Percentiles rank a stretch among this genome's conserved stretches.
Evolutionary conservation across 2,113 vertebrate species (phyloP).

Genomic region (Oreotragus oreotragus): DNA sequence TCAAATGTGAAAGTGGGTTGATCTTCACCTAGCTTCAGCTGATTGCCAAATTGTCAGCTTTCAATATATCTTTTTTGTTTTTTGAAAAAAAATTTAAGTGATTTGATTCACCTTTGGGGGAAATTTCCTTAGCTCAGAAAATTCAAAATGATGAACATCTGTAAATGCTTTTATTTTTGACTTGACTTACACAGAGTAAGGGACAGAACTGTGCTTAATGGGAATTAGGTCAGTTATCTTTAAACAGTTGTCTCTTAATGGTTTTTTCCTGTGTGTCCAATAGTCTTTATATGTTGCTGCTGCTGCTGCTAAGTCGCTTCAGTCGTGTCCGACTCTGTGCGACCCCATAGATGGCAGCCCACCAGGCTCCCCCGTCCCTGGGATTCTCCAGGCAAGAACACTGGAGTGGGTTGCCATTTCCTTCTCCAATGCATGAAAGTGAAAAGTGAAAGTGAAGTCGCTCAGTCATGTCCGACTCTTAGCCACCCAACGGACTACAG

Average conservation of each 20-base stretch:
- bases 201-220: background rate
- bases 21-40: constrained; percentile 26
- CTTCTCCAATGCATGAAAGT: no score
- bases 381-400: no score
- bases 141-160: background rate
- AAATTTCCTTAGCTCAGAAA: constrained; percentile 16
- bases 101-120: background rate
- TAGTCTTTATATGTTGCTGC: background rate
- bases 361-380: no score
- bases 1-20: background rate
- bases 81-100: background rate
- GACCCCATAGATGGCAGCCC: no score
- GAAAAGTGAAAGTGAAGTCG: no score
- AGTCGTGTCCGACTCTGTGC: no score
- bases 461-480: no score
- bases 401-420: no score
- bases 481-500: no score
- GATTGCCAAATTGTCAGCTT: constrained; percentile 31
- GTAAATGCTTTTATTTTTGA: constrained; percentile 5
- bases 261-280: background rate
- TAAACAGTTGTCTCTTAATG: background rate
- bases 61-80: background rate
- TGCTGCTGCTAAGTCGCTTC: no score
- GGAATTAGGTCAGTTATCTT: background rate
- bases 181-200: background rate